phyloP scores from a whole-genome alignment of 2,797 vertebrate species.

The Lutjanus argentimaculatus region DNA sequence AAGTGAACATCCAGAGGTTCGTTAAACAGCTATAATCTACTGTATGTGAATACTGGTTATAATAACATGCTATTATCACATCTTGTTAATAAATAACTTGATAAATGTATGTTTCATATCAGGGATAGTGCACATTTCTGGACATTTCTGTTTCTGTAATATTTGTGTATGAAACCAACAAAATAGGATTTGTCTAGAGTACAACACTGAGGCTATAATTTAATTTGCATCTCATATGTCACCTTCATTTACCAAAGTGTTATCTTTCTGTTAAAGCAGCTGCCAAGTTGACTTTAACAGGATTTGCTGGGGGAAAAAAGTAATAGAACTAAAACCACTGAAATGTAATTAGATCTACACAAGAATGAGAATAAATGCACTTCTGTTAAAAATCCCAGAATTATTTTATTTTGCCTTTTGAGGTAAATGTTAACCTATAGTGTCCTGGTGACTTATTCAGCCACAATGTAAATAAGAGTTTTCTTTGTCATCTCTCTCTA shows the following conservation, averaged over 20 bases:
- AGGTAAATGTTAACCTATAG: background rate
- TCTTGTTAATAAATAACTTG: background rate
- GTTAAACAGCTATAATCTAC: background rate
- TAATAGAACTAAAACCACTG: constrained; percentile 8
- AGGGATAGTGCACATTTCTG: background rate
- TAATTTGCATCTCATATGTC: background rate
- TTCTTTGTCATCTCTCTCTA: background rate
- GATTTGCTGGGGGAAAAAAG: background rate
- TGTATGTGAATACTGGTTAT: background rate
- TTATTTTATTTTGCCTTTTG: background rate
- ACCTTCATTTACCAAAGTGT: constrained; percentile 34
- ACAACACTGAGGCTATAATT: constrained; percentile 15
- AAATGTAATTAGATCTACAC: constrained; percentile 11
- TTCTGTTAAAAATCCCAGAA: background rate
- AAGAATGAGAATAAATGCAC: background rate
- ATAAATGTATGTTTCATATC: background rate
- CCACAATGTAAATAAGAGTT: background rate
- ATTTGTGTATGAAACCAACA: background rate
- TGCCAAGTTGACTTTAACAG: constrained; percentile 15
- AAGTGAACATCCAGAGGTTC: background rate
- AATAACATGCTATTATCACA: background rate
- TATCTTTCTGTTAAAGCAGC: constrained; percentile 1
- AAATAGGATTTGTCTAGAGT: background rate
- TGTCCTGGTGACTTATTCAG: background rate
- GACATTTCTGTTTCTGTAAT: background rate